These are phyloP conservation scores for Smithornis capensis DNA, from an alignment of 2,113 vertebrate species.

Conservation along the genomic window DNA sequence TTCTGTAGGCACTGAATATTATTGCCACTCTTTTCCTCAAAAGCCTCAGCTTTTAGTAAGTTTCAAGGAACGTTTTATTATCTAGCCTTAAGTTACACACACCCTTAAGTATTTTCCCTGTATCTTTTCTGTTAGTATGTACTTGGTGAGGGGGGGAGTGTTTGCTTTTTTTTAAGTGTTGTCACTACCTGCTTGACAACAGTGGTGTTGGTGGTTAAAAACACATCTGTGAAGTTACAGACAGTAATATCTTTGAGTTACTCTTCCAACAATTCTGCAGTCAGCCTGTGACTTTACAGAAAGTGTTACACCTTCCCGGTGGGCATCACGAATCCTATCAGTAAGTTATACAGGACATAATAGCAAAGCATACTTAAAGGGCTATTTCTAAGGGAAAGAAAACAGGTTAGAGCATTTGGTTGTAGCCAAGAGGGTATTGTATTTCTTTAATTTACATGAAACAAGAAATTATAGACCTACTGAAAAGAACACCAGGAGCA, in stretches of 20 bases:
- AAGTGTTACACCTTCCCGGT: not conserved
- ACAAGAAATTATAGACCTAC: slow-evolving; percentile 59
- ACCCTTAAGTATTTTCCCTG: not conserved
- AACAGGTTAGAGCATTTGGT: slow-evolving; percentile 14
- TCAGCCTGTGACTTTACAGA: not conserved
- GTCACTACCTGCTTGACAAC: not conserved
- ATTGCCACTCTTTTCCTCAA: not conserved
- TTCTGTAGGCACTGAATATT: not conserved
- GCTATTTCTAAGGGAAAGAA: slow-evolving; percentile 5
- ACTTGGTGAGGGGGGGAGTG: too few species aligned
- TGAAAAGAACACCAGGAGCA: slow-evolving; percentile 62
- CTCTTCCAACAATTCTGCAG: not conserved
- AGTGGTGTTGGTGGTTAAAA: not conserved
- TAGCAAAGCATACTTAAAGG: not conserved
- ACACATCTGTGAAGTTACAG: not conserved
- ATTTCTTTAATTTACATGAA: slow-evolving; percentile 57
- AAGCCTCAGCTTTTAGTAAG: not conserved
- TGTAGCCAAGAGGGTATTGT: slow-evolving; percentile 7
- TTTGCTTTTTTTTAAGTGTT: not conserved
- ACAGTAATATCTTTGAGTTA: not conserved
- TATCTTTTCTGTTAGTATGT: not conserved
- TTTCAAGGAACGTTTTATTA: not conserved
- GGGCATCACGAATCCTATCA: not conserved
- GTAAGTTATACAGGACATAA: not conserved
- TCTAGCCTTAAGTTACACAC: not conserved